A percentile compares a stretch with the other conserved stretches of the same genome.
phyloP scores from a whole-genome alignment of 2,888 invertebrate genomes.

The Latheticus oryzae region DNA sequence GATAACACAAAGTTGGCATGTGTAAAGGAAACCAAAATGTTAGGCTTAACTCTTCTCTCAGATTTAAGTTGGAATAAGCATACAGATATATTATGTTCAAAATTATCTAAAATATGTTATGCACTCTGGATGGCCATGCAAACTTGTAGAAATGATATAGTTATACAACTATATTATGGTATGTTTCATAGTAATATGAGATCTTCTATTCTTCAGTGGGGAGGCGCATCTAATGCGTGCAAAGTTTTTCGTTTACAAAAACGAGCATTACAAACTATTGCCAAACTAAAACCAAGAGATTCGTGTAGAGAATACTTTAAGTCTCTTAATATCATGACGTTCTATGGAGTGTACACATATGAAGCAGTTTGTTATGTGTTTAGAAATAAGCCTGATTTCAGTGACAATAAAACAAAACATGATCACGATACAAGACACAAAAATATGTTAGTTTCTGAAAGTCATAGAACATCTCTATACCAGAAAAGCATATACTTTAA shows the following conservation, averaged over 20 bases:
- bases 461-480: constrained; percentile 1
- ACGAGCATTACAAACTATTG: constrained; percentile 1
- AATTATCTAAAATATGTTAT: constrained; percentile 1
- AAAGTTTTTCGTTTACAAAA: constrained; percentile 5
- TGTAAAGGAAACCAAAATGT: constrained; percentile 3
- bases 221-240: neutral
- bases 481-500: constrained; percentile 1
- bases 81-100: neutral
- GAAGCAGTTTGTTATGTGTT: neutral
- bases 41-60: constrained; percentile 2
- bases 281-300: neutral
- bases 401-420: neutral
- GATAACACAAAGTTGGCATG: constrained; percentile 1
- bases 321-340: neutral
- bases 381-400: neutral
- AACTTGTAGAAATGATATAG: constrained; percentile 3
- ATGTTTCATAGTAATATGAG: constrained; percentile 3
- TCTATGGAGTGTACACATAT: constrained; percentile 2
- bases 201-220: constrained; percentile 1
- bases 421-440: constrained; percentile 1
- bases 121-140: constrained; percentile 2
- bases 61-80: constrained; percentile 4
- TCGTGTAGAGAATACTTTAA: constrained; percentile 1
- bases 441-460: constrained; percentile 2
- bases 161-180: constrained; percentile 2